Conservation (phyloP, 2,113 vertebrate species). For the Emydura subglobosa region DNA sequence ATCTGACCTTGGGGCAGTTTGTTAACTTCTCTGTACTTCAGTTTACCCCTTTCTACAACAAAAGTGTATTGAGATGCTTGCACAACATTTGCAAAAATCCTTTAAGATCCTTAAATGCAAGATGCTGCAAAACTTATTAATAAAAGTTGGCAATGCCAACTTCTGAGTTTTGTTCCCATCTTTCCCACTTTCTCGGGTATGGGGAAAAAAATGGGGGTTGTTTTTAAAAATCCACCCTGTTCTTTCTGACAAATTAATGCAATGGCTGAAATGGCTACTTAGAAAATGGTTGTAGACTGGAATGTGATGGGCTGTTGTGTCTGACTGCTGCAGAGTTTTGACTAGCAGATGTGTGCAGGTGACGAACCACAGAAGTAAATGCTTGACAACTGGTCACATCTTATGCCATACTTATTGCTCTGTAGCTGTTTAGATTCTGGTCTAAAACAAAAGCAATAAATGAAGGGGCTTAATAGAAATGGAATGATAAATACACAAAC, state of each 20-base stretch:
- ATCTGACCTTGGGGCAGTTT: neutral
- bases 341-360: neutral
- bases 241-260: neutral
- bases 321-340: neutral
- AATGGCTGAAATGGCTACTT: neutral
- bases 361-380: neutral
- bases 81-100: fast-evolving
- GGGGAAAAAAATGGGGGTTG: too few relatives aligned
- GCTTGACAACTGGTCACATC: neutral
- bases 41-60: neutral
- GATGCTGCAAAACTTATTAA: too few relatives aligned
- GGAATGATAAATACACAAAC: too few relatives aligned
- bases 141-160: neutral
- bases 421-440: too few relatives aligned
- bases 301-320: neutral
- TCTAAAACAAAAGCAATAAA: too few relatives aligned
- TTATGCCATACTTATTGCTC: too few relatives aligned
- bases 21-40: neutral
- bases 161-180: neutral
- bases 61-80: neutral
- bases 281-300: conserved; percentile 1
- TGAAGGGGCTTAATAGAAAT: too few relatives aligned
- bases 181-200: neutral
- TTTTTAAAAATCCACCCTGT: neutral
- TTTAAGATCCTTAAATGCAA: neutral